phyloP scores from a whole-genome alignment of 2,113 vertebrate species.

The Pelecanoides urinatrix region DNA sequence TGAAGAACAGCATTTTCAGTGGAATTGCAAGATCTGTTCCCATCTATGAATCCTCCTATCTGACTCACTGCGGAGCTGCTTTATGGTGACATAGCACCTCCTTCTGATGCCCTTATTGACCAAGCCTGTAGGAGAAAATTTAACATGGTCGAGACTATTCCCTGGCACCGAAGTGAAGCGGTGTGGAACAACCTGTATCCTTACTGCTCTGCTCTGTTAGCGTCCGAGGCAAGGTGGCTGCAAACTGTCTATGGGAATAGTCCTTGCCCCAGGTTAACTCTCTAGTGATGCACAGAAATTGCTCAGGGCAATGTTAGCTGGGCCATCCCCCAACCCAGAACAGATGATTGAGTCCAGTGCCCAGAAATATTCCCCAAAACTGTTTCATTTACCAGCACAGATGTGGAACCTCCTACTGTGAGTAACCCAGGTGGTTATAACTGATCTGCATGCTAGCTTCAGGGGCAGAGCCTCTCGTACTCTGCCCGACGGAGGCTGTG shows the following conservation, averaged over 20 bases:
- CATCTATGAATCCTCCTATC: background rate
- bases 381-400: background rate
- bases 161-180: background rate
- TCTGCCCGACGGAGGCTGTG: background rate
- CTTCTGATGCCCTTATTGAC: background rate
- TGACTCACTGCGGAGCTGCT: background rate
- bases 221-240: background rate
- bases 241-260: background rate
- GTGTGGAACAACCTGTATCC: background rate
- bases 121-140: background rate
- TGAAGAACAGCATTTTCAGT: background rate
- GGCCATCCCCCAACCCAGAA: background rate
- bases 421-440: background rate
- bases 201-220: background rate
- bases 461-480: background rate
- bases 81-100: background rate
- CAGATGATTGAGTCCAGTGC: background rate
- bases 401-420: background rate
- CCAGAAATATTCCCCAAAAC: background rate
- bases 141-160: background rate
- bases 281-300: background rate
- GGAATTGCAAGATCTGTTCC: background rate
- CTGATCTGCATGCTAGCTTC: background rate
- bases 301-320: background rate
- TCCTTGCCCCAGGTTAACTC: background rate